phyloP scores from a whole-genome alignment of 2,888 invertebrate genomes.

The Heterodera filipjevi region DNA sequence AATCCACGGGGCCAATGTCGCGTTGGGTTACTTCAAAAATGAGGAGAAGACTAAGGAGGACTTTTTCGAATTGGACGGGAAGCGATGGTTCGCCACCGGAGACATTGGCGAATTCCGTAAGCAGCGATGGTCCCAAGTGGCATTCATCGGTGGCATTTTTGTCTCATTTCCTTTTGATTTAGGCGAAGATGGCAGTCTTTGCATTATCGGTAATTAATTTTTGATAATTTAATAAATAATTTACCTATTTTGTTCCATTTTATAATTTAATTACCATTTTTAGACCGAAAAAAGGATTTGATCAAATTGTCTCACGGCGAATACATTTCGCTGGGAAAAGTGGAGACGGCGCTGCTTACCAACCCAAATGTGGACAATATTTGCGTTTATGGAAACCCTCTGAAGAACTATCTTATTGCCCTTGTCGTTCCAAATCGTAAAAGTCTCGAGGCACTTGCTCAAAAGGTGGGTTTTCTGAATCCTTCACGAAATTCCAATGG shows the following conservation, averaged over 20 bases:
- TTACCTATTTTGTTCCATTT: too few relatives aligned
- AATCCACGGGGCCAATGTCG: slow-evolving; percentile 86
- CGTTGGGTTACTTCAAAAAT: slow-evolving; percentile 89
- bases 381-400: slow-evolving; percentile 90
- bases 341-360: slow-evolving; percentile 88
- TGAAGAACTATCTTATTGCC: slow-evolving; percentile 83
- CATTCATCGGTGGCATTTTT: background rate
- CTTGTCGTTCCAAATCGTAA: slow-evolving; percentile 80
- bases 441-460: slow-evolving; percentile 74
- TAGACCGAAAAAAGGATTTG: slow-evolving; percentile 97
- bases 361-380: slow-evolving; percentile 92
- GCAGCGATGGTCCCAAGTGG: background rate
- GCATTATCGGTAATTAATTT: slow-evolving; percentile 83
- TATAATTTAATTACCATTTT: slow-evolving; percentile 34
- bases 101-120: slow-evolving; percentile 89
- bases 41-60: slow-evolving; percentile 81
- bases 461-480: slow-evolving; percentile 67
- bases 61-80: slow-evolving; percentile 71
- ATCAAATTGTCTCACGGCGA: slow-evolving; percentile 97
- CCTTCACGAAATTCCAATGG: too few relatives aligned
- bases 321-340: slow-evolving; percentile 83
- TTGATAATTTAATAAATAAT: background rate
- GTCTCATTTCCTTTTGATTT: background rate
- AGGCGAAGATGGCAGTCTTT: slow-evolving; percentile 76
- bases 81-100: slow-evolving; percentile 89